Conservation (phyloP, 2,113 vertebrate genomes). For the Craseonycteris thonglongyai region DNA sequence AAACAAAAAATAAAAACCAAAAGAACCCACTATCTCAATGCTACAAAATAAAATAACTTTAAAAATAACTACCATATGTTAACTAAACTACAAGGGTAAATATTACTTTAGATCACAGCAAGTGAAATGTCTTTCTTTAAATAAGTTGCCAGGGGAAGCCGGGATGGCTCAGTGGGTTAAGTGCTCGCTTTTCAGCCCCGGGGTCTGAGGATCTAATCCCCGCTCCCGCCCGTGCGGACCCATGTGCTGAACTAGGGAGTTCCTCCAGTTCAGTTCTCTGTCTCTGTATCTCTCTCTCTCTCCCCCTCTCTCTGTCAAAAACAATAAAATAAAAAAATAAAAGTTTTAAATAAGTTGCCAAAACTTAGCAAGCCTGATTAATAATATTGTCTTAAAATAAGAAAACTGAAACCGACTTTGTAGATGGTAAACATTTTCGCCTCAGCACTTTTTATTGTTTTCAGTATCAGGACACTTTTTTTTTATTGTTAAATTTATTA, state of each 20-base stretch:
- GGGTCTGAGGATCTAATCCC: too few species aligned
- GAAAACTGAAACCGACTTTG: not conserved
- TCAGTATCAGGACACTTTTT: too few species aligned
- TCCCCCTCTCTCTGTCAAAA: too few species aligned
- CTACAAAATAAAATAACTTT: conserved; percentile 29
- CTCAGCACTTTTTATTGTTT: conserved; percentile 5
- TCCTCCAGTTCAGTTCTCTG: too few species aligned
- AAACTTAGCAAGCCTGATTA: conserved; percentile 18
- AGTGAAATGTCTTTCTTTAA: conserved; percentile 12
- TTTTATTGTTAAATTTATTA: too few species aligned
- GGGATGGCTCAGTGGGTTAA: too few species aligned
- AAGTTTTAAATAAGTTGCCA: conserved; percentile 44
- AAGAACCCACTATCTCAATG: not conserved
- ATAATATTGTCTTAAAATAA: not conserved
- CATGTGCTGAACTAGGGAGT: too few species aligned
- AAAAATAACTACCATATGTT: not conserved
- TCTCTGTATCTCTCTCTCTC: too few species aligned
- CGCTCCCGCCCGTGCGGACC: too few species aligned
- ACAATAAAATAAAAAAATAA: too few species aligned
- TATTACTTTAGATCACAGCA: conserved; percentile 2
- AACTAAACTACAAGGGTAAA: not conserved
- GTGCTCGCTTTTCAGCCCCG: too few species aligned
- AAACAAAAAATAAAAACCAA: not conserved
- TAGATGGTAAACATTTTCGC: conserved; percentile 2
- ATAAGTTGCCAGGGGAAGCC: conserved; percentile 39